Evolutionary conservation across 1,140 invertebrate genomes (phyloP).

Genomic region (Caenorhabditis brenneri): DNA sequence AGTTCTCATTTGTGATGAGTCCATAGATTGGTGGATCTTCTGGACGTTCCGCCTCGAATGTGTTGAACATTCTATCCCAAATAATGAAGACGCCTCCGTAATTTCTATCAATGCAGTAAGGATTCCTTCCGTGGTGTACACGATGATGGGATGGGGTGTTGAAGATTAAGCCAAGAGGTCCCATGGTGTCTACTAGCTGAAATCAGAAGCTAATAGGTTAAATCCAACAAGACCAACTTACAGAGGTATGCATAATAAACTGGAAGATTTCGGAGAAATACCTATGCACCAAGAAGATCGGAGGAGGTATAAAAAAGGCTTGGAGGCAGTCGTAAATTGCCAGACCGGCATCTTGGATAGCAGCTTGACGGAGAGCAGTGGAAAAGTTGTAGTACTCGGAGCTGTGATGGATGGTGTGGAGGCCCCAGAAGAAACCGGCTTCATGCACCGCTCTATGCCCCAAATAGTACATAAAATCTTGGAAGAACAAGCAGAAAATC

Average conservation of each 20-base stretch:
- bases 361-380: constrained; percentile 73
- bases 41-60: constrained; percentile 74
- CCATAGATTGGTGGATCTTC: constrained; percentile 75
- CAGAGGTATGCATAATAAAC: constrained; percentile 71
- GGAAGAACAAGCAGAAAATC: constrained; percentile 67
- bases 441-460: constrained; percentile 75
- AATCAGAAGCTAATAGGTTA: background rate
- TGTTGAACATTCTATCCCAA: constrained; percentile 75
- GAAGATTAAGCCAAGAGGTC: constrained; percentile 75
- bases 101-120: constrained; percentile 78
- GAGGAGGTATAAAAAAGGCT: constrained; percentile 70
- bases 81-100: constrained; percentile 77
- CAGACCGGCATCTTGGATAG: constrained; percentile 69
- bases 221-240: too few relatives aligned
- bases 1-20: constrained; percentile 73
- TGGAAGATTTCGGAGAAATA: constrained; percentile 71
- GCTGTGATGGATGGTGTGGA: constrained; percentile 93
- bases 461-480: constrained; percentile 72
- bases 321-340: constrained; percentile 71
- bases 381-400: constrained; percentile 92
- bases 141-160: constrained; percentile 77
- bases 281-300: constrained; percentile 70
- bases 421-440: constrained; percentile 88
- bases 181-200: constrained; percentile 73
- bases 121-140: constrained; percentile 76